Evolutionary conservation across 2,113 vertebrate species (phyloP), one percentile per base, ranked within the genome.

Genomic region (Alligator sinensis): DNA sequence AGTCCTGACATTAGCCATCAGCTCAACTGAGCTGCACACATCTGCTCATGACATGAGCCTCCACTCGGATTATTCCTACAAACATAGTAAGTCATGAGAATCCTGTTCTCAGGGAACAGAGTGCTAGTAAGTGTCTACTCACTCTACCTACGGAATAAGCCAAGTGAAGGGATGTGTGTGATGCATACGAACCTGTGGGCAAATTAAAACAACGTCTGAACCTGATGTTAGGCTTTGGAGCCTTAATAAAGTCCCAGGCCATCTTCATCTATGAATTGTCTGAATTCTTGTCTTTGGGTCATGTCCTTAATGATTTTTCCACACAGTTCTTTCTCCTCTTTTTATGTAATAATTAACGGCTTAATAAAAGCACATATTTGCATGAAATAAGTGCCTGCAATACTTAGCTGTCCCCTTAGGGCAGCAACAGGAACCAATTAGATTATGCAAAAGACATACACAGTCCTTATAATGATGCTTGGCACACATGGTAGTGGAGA

Each of bases 171-270:
- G 94, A 92, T 87, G 74, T 0, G 1, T 1, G 12, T 72, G 89
- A 13, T 22, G 81, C 89, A 84, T 84, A 74, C 80, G 87, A 96
- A 93, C 86, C 92, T 34, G 72, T 59, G 16, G 88, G 59, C 80
- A 77, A 94, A 94, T 95, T 88, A 96, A 96, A 95, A 95, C 87
- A 64, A 57, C 60, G 82, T 70, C 70, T 70, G 88, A 1, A 0
- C 68, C 86, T 96, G 94, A 92, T 95, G 96, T 95, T 96, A 95
- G 83, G 78, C 74, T 86, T 95, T 87, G 83, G 86, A 93, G 90
- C 75, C 61, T 77, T 80, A 57, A 85, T 74, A 86, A 87, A 93
- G 77, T 94, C 87, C 77, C 66, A 82, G 83, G 77, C 34, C 11
- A 2, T 89, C 91, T 92, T 96, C 91, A 96, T 84, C 95, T 87